Percentiles rank a stretch among this genome's conserved stretches.
Conservation (phyloP, 2,797 vertebrate genomes). For the Oreochromis grahami region DNA sequence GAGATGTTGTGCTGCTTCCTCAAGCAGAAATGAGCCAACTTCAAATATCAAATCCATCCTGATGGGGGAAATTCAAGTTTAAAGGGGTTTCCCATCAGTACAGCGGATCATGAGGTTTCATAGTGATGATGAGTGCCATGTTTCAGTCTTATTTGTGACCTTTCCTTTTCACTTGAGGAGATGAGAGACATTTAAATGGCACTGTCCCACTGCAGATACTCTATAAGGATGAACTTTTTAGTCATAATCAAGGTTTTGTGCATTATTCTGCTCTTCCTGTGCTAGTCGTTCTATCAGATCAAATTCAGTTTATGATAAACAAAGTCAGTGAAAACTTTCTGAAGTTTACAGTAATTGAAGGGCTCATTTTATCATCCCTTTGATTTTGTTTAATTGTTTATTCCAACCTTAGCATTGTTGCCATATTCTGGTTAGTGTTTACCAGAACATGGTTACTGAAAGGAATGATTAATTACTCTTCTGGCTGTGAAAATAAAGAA, state of each 20-base stretch:
- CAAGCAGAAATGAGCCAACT: not conserved
- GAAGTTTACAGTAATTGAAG: fast-evolving
- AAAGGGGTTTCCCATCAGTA: not conserved
- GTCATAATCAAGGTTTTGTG: not conserved
- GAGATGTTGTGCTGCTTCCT: not conserved
- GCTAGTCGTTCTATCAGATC: not conserved
- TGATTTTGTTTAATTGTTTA: not conserved
- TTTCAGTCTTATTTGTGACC: conserved; percentile 7
- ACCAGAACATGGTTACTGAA: not conserved
- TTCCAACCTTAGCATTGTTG: not conserved
- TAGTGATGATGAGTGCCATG: not conserved
- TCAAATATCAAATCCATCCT: conserved; percentile 2
- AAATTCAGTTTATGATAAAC: not conserved
- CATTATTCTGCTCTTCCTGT: not conserved
- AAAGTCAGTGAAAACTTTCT: not conserved
- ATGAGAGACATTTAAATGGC: conserved; percentile 48
- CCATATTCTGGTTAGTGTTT: not conserved
- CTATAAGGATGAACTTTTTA: not conserved
- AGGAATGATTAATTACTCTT: not conserved
- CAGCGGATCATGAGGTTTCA: not conserved
- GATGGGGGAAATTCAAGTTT: not conserved
- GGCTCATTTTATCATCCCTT: not conserved
- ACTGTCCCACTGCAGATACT: not conserved
- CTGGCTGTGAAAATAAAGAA: not conserved
- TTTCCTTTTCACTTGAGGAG: conserved; percentile 32